Evolutionary conservation across 2,113 vertebrate species (phyloP), one percentile per base, ranked within the genome.

Genomic region (Naja naja): DNA sequence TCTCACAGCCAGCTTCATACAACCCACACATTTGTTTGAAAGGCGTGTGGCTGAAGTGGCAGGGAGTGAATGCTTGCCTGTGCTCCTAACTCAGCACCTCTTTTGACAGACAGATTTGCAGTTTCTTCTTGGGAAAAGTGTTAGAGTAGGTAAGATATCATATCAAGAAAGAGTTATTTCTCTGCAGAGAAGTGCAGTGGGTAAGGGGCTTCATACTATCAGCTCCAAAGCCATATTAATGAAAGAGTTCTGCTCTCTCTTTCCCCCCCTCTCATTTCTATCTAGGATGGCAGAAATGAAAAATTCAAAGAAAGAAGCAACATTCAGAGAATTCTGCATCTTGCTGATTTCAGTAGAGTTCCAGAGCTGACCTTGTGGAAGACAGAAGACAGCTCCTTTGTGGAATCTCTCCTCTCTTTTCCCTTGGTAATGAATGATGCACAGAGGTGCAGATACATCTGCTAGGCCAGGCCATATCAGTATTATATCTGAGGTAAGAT

Each of bases 241-340:
- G 27, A 91, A 20, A 45, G 90, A 23, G 23, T 93, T 92, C 92
- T 92, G 85, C 69, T 91, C 94, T 39, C 69, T 91, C 94, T 39
- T 89, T 93, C 89, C 43, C 86, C 49, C 12, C 47, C 55, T 18
- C 43, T 93, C 53, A 49, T 92, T 92, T 74, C 23, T 87, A 27
- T 0, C 85, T 94, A 97, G 96, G 96, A 96, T 94, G 96, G 92
- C 96, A 97, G 96, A 97, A 95, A 90, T 92, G 96, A 97, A 93
- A 97, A 97, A 91, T 93, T 96, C 91, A 97, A 97, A 96, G 96
- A 97, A 94, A 96, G 97, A 96, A 97, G 90, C 97, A 93, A 94
- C 94, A 94, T 96, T 93, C 94, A 97, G 30, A 93, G 94, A 95
- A 88, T 4, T 14, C 85, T 5, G 94, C 94, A 30, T 30, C 86